Evolutionary conservation across 2,113 vertebrate species (phyloP), one percentile per base, ranked within the genome.

Genomic region (Colistium nudipinnis): DNA sequence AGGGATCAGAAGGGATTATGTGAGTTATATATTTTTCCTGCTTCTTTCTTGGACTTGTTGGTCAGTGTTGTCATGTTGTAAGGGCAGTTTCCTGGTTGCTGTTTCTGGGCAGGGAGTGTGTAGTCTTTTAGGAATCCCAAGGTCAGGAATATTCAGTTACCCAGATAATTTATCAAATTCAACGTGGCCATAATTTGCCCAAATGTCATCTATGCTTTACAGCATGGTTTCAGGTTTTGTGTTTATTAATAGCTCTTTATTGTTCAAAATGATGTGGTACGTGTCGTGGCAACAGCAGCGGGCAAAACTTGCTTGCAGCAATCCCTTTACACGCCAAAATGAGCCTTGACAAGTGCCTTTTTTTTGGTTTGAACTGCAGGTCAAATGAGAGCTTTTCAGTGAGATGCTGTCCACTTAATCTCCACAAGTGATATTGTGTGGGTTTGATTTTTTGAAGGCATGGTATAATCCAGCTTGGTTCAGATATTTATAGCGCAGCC

Each of bases 401-500:
- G 20, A 59, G 11, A 62, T 56, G 70, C 30, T 39, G 35, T 62
- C 43, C 7, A 3, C 61, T 56, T 36, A 45, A 62, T 68, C 56
- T 70, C 19, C 60, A 64, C 35, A 41, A 6, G 7, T 56, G 64
- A 48, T 20, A 45, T 56, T 70, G 70, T 53, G 53, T 51, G 80
- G 14, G 39, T 43, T 7, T 22, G 20, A 24, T 20, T 24, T 27
- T 52, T 73, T 60, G 62, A 10, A 47, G 30, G 60, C 47, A 70
- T 8, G 43, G 62, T 70, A 33, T 49, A 70, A 43, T 68, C 53
- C 51, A 54, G 56, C 77, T 69, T 62, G 74, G 30, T 45, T 76
- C 33, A 57, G 31, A 73, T 82, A 73, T 87, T 82, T 87, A 63
- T 71, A 74, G 76, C 53, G 35, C 39, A 76, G 3, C 6, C 39